Conservation (phyloP, 1,140 invertebrate species). For the Trinorchestia longiramus region DNA sequence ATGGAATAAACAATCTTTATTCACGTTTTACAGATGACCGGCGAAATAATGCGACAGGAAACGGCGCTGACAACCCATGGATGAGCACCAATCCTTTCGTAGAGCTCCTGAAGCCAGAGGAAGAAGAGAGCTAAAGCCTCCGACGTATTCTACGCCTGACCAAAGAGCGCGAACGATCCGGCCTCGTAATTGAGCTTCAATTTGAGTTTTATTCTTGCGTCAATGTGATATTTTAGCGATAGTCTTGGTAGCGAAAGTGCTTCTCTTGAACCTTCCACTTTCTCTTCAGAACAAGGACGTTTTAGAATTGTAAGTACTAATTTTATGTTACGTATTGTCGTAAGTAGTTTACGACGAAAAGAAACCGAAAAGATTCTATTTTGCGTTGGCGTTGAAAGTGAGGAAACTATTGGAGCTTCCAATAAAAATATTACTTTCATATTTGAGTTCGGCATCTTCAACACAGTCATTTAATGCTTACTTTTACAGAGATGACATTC, state of each 20-base stretch:
- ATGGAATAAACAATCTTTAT: background rate
- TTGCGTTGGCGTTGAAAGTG: background rate
- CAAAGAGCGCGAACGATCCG: background rate
- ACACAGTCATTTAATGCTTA: background rate
- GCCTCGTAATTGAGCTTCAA: constrained; percentile 6
- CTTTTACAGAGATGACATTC: background rate
- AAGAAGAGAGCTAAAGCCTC: background rate
- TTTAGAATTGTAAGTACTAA: background rate
- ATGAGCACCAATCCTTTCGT: background rate
- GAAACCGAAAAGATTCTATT: background rate
- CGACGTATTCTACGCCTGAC: background rate
- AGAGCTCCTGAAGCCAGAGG: constrained; percentile 10
- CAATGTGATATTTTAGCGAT: constrained; percentile 42
- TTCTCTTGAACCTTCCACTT: background rate
- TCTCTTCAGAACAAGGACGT: background rate
- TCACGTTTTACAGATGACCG: background rate
- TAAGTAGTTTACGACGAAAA: background rate
- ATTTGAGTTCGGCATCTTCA: background rate
- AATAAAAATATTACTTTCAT: background rate
- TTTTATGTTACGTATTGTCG: background rate
- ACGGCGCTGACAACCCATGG: background rate
- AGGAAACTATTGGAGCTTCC: background rate
- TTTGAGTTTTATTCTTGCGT: constrained; percentile 12
- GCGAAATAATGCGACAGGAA: background rate
- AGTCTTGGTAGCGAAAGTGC: background rate